Evolutionary conservation across 2,888 invertebrate genomes (phyloP), one percentile per base, ranked within the genome.

Genomic region (Synanthedon formicaeformis): DNA sequence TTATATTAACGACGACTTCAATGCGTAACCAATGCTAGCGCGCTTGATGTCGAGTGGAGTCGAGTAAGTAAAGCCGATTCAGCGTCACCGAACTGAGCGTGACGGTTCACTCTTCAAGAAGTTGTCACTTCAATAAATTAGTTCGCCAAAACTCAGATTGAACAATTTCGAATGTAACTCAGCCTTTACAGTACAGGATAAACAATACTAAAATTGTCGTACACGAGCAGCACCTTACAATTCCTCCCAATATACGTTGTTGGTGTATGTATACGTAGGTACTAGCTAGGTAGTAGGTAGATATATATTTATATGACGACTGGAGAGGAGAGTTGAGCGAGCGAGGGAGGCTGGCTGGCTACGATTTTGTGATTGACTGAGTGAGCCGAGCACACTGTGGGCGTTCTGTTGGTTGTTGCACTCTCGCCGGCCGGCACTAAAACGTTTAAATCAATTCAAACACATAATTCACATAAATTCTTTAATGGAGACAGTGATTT

Each of bases 401-500:
- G 82, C 76, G 83, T 79, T 65, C 63, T 71, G 72, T 78, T 75
- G 70, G 75, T 74, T 73, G 71, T 70, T 74, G 71, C 76, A 75
- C 67, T 67, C 73, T 75, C 69, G 75, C 78, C 79, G 80, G 73
- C 69, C 75, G 75, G 70, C 74, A 73, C 78, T 69, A 66, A 67
- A 65, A 73, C 73, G 67, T 71, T 69, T 67, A 66, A 69, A 69
- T 68, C 69, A 62, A 71, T 67, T 70, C 63, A 70, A 71, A 69
- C 67, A 65, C 60, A 59, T 65, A 75, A 73, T 75, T 73, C 64
- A 13, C 64, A 71, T 68, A 70, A 76, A 73, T 69, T 70, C 59
- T 66, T 73, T 71, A 69, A 69, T 74, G 72, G 64, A 75, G 65
- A 73, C 71, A 71, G 83, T 85, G 81, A 78, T 80, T 80, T 76